Conservation (phyloP, 1,140 invertebrate species). For the Achroia grisella region DNA sequence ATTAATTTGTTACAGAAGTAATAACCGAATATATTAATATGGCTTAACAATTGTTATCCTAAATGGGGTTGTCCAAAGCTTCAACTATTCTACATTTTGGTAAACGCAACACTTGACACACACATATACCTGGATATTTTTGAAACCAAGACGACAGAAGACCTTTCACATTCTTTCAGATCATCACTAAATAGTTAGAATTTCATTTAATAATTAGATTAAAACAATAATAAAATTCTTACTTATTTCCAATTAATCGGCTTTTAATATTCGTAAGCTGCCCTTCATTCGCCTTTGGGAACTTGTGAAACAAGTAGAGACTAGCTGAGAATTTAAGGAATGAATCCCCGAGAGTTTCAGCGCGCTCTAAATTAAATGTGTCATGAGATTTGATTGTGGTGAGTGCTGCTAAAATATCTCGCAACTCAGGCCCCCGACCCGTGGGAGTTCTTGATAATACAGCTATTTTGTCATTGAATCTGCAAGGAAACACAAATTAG, state of each 20-base stretch:
- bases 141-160: too few relatives aligned
- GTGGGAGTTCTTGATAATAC: constrained; percentile 23
- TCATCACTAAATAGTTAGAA: too few relatives aligned
- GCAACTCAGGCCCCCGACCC: constrained; percentile 42
- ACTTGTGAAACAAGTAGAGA: constrained; percentile 82
- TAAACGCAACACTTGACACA: too few relatives aligned
- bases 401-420: constrained; percentile 77
- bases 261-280: constrained; percentile 84
- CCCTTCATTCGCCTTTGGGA: constrained; percentile 83
- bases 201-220: too few relatives aligned
- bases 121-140: too few relatives aligned
- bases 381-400: constrained; percentile 83
- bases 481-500: constrained; percentile 7
- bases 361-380: constrained; percentile 86
- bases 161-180: too few relatives aligned
- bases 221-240: constrained; percentile 57
- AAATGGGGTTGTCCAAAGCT: too few relatives aligned
- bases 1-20: too few relatives aligned
- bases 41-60: too few relatives aligned
- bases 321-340: constrained; percentile 89
- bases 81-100: too few relatives aligned
- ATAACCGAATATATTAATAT: too few relatives aligned
- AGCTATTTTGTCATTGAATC: constrained; percentile 41
- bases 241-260: constrained; percentile 87
- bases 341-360: constrained; percentile 91